Evolutionary conservation across 2,797 vertebrate species (phyloP), one percentile per base, ranked within the genome.

Genomic region (Gobio occitaniae): DNA sequence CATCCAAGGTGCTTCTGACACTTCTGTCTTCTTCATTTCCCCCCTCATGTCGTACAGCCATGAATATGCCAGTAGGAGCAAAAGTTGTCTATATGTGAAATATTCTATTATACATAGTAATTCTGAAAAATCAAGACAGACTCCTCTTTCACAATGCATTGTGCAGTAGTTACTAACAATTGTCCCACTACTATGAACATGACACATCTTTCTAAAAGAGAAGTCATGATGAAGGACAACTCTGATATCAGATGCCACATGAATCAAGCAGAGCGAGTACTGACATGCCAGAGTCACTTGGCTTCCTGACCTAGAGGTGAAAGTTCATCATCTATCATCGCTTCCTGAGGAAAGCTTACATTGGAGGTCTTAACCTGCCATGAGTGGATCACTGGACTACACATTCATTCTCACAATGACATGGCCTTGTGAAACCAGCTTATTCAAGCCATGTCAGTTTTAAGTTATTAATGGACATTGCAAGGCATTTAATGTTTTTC

Each of bases 341-440:
- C 88, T 83, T 92, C 88, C 89, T 91, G 92, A 83, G 93, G 91
- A 92, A 92, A 93, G 90, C 91, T 93, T 88, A 91, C 88, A 91
- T 68, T 78, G 77, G 41, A 11, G n/a, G 50, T 75, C 32, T 70
- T 69, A 68, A 74, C 65, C n/a, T 19, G 56, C 66, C n/a, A 61
- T 50, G 56, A 78, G 13, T 11, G 50, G 76, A 86, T 36, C 15
- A 29, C 59, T 15, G 48, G 63, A 80, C 70, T 50, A 59, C 47
- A 77, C 66, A 38, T 74, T 65, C 19, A 11, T 44, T 78, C 56
- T 84, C 7, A 82, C 32, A 32, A 77, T 17, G 41, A 38, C 65
- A 63, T 17, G 19, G 54, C 78, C 52, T 66, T 5, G 54, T 47
- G 3, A 54, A 79, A 61, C 38, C 44, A 65, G 52, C 69, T 32